Percentiles rank a stretch among this genome's conserved stretches.
phyloP scores from a whole-genome alignment of 1,140 invertebrate genomes.

The Tribolium madens region DNA sequence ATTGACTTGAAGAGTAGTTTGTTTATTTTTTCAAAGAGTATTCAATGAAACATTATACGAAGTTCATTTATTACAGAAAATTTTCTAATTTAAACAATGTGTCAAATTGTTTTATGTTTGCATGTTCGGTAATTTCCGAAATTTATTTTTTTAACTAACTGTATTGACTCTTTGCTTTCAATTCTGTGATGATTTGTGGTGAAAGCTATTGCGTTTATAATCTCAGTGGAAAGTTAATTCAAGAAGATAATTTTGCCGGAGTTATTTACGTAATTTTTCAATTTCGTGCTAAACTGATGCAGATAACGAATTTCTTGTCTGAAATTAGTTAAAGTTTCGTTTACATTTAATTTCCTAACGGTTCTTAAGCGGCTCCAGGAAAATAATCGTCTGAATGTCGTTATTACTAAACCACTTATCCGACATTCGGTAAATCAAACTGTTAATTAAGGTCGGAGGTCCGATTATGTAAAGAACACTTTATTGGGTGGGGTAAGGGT shows the following conservation, averaged over 20 bases:
- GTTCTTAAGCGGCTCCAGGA: background rate
- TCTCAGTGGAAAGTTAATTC: conserved; percentile 7
- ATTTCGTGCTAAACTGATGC: conserved; percentile 4
- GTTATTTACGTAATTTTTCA: conserved; percentile 33
- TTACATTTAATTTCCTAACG: background rate
- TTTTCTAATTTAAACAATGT: background rate
- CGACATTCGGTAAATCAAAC: conserved; percentile 25
- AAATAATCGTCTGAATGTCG: conserved; percentile 23
- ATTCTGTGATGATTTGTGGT: background rate
- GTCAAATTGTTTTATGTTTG: background rate
- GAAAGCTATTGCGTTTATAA: background rate
- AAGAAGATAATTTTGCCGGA: background rate
- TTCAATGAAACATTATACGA: background rate
- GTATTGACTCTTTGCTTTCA: background rate
- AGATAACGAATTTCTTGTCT: conserved; percentile 1
- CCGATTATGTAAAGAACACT: conserved; percentile 34
- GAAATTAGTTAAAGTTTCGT: background rate
- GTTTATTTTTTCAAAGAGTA: background rate
- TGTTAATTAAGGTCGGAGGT: conserved; percentile 36
- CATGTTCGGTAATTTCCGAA: too few relatives aligned
- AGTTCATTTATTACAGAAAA: background rate
- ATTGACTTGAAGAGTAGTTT: background rate
- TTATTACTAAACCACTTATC: conserved; percentile 31
- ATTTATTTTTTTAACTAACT: background rate
- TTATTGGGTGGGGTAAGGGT: conserved; percentile 9